Percentiles rank a stretch among this genome's conserved stretches.
phyloP scores from a whole-genome alignment of 2,797 vertebrate genomes.

The Oryzias dopingdopingensis region DNA sequence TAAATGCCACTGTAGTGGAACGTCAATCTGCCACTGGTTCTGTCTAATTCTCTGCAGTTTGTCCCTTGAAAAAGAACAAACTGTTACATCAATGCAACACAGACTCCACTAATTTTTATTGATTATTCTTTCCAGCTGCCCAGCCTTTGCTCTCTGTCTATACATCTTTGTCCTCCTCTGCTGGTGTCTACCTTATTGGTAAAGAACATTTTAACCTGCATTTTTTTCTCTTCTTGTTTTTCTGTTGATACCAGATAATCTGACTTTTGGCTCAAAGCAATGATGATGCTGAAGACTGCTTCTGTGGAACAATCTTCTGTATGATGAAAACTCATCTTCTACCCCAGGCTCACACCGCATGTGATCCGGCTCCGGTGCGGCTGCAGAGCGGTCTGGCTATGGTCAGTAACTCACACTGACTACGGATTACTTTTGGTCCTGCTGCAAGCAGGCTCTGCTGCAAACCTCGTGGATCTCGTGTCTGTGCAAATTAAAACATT shows the following conservation, averaged over 20 bases:
- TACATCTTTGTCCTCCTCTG: conserved; percentile 31
- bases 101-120: conserved; percentile 63
- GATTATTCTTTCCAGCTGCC: conserved; percentile 55
- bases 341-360: too few species aligned
- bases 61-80: conserved; percentile 65
- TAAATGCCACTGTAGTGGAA: conserved; percentile 69
- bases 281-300: background rate
- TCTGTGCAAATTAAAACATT: too few species aligned
- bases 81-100: conserved; percentile 66
- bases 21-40: conserved; percentile 57
- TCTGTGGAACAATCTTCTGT: too few species aligned
- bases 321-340: too few species aligned
- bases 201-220: conserved; percentile 59
- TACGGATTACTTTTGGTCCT: too few species aligned
- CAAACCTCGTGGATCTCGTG: too few species aligned
- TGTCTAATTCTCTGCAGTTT: conserved; percentile 43
- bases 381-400: too few species aligned
- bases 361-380: too few species aligned
- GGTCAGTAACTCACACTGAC: too few species aligned
- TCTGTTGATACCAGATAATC: background rate
- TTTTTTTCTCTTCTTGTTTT: conserved; percentile 11
- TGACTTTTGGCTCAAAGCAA: background rate
- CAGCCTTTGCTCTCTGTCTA: conserved; percentile 41
- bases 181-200: conserved; percentile 21
- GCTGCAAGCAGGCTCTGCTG: too few species aligned